phyloP scores from a whole-genome alignment of 2,797 vertebrate species.

The Tenualosa ilisha region DNA sequence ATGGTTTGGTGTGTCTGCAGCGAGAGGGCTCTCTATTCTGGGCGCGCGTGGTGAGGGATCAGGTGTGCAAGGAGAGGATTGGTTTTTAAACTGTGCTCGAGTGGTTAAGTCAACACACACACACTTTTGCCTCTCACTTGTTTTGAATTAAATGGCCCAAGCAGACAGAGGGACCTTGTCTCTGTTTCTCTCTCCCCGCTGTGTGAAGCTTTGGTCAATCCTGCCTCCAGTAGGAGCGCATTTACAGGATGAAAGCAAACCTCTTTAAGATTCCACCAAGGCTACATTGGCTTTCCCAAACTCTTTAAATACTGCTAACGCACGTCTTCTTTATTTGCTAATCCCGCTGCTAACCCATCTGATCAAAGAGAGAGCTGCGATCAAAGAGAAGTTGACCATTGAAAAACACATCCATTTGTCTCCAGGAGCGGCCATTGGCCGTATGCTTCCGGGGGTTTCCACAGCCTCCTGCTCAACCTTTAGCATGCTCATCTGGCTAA shows the following conservation, averaged over 20 bases:
- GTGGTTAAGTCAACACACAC: conserved; percentile 11
- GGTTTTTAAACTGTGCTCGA: conserved; percentile 6
- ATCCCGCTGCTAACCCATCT: conserved; percentile 13
- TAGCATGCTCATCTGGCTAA: not conserved
- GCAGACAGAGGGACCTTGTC: not conserved
- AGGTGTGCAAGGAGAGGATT: conserved; percentile 11
- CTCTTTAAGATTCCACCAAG: not conserved
- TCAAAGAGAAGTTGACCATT: conserved; percentile 16
- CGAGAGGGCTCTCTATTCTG: not conserved
- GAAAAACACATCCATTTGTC: not conserved
- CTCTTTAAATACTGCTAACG: conserved; percentile 6
- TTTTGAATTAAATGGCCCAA: conserved; percentile 23
- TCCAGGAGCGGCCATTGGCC: not conserved
- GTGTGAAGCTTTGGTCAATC: conserved; percentile 21
- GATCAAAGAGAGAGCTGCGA: not conserved
- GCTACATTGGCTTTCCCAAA: not conserved
- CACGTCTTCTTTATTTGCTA: conserved; percentile 6
- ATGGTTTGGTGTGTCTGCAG: not conserved
- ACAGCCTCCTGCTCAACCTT: not conserved
- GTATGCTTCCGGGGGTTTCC: not conserved
- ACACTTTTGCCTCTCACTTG: conserved; percentile 27
- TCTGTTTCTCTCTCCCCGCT: not conserved
- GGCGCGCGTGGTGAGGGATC: not conserved
- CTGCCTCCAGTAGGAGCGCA: not conserved
- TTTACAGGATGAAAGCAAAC: not conserved